Evolutionary conservation across 2,888 invertebrate genomes (phyloP).

Genomic region (Drosophila crucigera): DNA sequence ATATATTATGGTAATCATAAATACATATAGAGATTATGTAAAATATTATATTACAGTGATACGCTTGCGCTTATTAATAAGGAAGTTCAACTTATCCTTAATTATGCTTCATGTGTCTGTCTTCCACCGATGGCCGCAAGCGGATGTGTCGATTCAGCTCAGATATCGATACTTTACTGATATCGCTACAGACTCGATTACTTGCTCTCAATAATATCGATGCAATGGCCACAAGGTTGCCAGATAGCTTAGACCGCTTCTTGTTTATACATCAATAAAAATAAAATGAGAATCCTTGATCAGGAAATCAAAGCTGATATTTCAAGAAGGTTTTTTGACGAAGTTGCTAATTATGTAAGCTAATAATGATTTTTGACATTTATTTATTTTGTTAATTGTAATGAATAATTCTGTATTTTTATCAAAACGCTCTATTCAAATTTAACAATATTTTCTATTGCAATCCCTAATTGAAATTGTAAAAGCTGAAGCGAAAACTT

Average conservation of each 20-base stretch:
- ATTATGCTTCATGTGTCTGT: too few relatives aligned
- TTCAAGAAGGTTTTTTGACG: not conserved
- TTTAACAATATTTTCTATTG: not conserved
- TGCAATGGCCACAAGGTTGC: not conserved
- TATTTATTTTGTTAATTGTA: not conserved
- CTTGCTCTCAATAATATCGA: not conserved
- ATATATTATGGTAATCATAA: too few relatives aligned
- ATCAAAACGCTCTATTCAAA: not conserved
- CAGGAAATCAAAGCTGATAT: not conserved
- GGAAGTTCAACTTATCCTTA: not conserved
- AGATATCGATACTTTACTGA: not conserved
- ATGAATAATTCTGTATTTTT: not conserved
- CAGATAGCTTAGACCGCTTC: not conserved
- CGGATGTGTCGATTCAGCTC: not conserved
- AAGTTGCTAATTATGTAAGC: not conserved
- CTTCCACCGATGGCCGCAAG: not conserved
- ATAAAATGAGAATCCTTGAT: not conserved
- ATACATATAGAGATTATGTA: not conserved
- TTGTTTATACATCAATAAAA: too few relatives aligned
- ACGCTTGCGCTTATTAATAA: not conserved
- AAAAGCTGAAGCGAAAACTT: not conserved
- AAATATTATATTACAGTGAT: not conserved
- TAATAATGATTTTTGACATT: not conserved
- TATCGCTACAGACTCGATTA: not conserved
- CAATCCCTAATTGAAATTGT: not conserved